Percentiles rank a stretch among this genome's conserved stretches.
Conservation (phyloP, 1,140 invertebrate genomes). For the Apocrypta bakeri region DNA sequence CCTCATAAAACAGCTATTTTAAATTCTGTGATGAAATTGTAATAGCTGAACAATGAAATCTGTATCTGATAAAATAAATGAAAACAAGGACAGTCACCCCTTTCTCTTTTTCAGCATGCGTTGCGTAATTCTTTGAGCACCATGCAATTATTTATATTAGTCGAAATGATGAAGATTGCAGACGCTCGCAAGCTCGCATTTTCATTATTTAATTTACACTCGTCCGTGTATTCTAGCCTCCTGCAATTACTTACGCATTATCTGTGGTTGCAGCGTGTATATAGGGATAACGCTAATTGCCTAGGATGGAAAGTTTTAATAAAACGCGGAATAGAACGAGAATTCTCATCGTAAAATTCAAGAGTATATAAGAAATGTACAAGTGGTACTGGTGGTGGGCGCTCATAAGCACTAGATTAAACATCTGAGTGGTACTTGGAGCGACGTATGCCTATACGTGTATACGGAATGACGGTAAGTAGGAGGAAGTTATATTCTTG, state of each 20-base stretch:
- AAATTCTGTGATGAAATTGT: too few species aligned
- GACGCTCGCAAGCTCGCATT: not conserved
- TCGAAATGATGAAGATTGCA: not conserved
- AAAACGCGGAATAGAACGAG: not conserved
- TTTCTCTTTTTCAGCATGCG: too few species aligned
- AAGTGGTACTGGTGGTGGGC: too few species aligned
- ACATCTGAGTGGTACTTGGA: not conserved
- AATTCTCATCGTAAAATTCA: not conserved
- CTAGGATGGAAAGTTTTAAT: not conserved
- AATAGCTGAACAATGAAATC: too few species aligned
- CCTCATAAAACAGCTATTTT: not conserved
- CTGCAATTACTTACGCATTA: not conserved
- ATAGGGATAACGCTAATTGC: not conserved
- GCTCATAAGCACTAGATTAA: not conserved
- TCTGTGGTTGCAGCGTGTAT: not conserved
- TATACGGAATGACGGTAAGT: too few species aligned
- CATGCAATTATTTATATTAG: not conserved
- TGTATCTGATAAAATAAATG: too few species aligned
- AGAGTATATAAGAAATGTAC: too few species aligned
- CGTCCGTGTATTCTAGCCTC: not conserved
- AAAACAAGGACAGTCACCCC: too few species aligned
- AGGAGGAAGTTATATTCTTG: too few species aligned
- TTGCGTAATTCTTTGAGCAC: not conserved
- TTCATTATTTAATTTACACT: not conserved
- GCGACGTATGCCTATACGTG: too few species aligned